Evolutionary conservation across 2,113 vertebrate genomes (phyloP).

Genomic region (Platichthys stellatus): DNA sequence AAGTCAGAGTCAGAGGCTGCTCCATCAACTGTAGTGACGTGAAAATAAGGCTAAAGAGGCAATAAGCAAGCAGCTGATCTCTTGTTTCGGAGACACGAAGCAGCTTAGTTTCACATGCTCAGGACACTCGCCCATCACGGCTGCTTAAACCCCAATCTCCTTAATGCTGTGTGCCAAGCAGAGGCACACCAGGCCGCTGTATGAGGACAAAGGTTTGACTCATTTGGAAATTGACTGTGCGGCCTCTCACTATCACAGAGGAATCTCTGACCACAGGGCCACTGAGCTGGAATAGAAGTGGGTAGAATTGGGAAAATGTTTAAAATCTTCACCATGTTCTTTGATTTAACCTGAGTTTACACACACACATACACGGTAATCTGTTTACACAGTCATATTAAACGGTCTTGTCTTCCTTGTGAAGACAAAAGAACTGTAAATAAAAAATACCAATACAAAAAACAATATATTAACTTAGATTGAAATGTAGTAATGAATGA

Average conservation of each 20-base stretch:
- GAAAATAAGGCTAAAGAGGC: slow-evolving; percentile 26
- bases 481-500: too few species aligned
- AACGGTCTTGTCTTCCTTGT: too few species aligned
- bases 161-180: slow-evolving; percentile 39
- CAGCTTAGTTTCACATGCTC: slow-evolving; percentile 62
- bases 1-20: background rate
- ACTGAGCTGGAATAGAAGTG: slow-evolving; percentile 29
- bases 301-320: background rate
- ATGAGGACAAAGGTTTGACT: slow-evolving; percentile 45
- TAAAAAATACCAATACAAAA: too few species aligned
- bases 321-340: background rate
- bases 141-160: slow-evolving; percentile 66
- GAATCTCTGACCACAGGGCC: slow-evolving; percentile 9
- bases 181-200: background rate
- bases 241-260: background rate
- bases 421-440: too few species aligned
- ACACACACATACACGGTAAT: background rate
- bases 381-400: too few species aligned
- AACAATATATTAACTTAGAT: too few species aligned
- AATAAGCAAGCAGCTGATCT: slow-evolving; percentile 46
- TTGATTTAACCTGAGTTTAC: background rate
- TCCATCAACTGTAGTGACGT: background rate
- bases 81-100: slow-evolving; percentile 58
- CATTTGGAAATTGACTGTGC: slow-evolving; percentile 50
- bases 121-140: slow-evolving; percentile 48